Base-by-base conservation (phyloP, 2,113 vertebrate species). In the Limanda limanda region DNA sequence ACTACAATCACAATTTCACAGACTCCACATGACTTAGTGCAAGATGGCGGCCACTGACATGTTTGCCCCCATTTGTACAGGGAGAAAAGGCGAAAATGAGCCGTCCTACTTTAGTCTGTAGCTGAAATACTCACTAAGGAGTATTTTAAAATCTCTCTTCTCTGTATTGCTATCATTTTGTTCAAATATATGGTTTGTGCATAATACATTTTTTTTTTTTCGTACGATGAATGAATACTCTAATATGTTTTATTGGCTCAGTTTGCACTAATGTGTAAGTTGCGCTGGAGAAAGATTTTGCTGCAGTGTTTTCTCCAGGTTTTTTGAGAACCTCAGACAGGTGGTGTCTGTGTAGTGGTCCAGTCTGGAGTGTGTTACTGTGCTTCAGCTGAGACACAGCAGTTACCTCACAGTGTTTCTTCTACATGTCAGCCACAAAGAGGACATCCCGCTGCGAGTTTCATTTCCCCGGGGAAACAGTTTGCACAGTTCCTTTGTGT, bases 401-500 rank as follows among this genome's bases (percentile, higher is more conserved):
- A 55, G n/a, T 55, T 21, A 55, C 54, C 68, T 69, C 25, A 10
- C 4, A 24, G 40, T 21, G 25, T 23, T 23, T 51, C 35, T 5
- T 1, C 51, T 42, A 11, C 65, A 18, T 37, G 45, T 51, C 48
- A 51, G 48, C 18, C 5, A 54, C 23, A 31, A 31, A 31, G 31
- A 31, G 31, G 31, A 31, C 31, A 31, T 31, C 31, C 31, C 31
- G 31, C 31, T 31, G 31, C 31, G 31, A 71, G 17, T 60, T 51
- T 57, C 74, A 56, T 66, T 59, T 40, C 59, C 63, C 21, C 13
- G 45, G 3, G 68, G 63, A 3, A 8, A 20, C 45, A n/a, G 20
- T 68, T 58, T 64, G 71, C 71, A 77, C 65, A 37, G 20, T 58
- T 74, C 63, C 60, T 61, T 52, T 1, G 1, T 59, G 71, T 65